Base-by-base conservation (phyloP, 2,797 vertebrate genomes). In the Sphenodon punctatus region DNA sequence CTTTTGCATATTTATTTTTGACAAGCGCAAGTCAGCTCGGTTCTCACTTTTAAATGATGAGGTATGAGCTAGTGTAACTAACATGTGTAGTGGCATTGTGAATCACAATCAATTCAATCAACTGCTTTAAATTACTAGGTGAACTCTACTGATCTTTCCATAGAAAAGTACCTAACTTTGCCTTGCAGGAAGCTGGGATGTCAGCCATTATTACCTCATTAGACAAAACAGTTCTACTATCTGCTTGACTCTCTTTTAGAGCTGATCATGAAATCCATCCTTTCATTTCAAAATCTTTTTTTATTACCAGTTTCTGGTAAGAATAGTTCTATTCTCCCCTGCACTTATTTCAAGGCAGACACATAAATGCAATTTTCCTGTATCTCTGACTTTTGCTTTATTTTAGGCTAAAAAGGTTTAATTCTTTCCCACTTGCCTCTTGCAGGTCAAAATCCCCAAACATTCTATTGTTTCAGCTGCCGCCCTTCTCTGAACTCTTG, bases 301-400 rank as follows among this genome's bases (percentile, higher is more conserved):
- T 87, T 88, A 65, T 60, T 74, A 63, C 66, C 82, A 85, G 82
- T 53, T 86, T 32, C 77, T 58, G 87, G 84, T 83, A 91, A 60
- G 80, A 82, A 67, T 30, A 67, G 34, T 58, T 78, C 13, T 25
- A 8, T 64, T 53, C 23, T 32, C 10, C 43, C 45, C 41, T 55
- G 75, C 48, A 68, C 46, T 55, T 64, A 71, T 32, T 76, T 68
- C 66, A 82, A 75, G 70, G 70, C 23, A 63, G 10, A 45, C 0
- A 75, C 13, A 17, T 66, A 70, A 64, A 46, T 67, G 53, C 32
- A 43, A 51, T 43, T 87, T 53, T 45, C 42, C 11, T 23, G 61
- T 88, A 90, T 75, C 70, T 45, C 67, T 75, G 77, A 67, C 73
- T 84, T 89, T 64, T 74, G 42, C 84, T 92, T n/a, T 85, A 38